Evolutionary conservation across 2,888 invertebrate genomes (phyloP).

Genomic region (Rhogogaster chlorosoma): DNA sequence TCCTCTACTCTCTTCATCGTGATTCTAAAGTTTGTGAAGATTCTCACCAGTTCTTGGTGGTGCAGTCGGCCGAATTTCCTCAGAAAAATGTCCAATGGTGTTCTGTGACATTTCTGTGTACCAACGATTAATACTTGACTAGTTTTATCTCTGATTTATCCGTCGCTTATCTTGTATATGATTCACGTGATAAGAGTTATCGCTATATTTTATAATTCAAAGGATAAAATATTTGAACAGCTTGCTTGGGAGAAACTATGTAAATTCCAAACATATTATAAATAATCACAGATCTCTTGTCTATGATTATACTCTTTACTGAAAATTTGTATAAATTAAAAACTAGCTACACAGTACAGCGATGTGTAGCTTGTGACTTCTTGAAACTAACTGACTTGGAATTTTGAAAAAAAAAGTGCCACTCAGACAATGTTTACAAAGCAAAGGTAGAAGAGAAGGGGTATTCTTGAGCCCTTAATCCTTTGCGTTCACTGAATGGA

Average conservation of each 20-base stretch:
- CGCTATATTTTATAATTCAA: not conserved
- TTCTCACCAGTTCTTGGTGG: constrained; percentile 34
- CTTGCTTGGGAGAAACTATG: not conserved
- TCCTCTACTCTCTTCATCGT: not conserved
- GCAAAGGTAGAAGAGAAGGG: not conserved
- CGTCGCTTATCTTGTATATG: constrained; percentile 28
- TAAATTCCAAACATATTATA: not conserved
- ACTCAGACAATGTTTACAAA: not conserved
- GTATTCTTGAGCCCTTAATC: not conserved
- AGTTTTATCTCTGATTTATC: constrained; percentile 40
- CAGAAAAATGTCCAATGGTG: not conserved
- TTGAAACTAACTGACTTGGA: not conserved
- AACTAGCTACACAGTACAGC: not conserved
- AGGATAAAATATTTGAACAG: not conserved
- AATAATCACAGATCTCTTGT: not conserved
- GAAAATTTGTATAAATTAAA: not conserved
- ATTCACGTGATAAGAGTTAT: constrained; percentile 37
- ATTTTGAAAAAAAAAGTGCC: not conserved
- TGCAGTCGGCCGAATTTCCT: constrained; percentile 16
- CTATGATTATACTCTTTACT: not conserved
- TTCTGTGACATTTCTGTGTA: constrained; percentile 30
- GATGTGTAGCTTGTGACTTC: not conserved
- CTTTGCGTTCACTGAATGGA: not conserved
- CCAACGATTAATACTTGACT: not conserved
- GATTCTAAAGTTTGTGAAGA: not conserved